A percentile compares a stretch with the other conserved stretches of the same genome.
Conservation (phyloP, 2,888 invertebrate genomes). For the Petrolisthes cinctipes region DNA sequence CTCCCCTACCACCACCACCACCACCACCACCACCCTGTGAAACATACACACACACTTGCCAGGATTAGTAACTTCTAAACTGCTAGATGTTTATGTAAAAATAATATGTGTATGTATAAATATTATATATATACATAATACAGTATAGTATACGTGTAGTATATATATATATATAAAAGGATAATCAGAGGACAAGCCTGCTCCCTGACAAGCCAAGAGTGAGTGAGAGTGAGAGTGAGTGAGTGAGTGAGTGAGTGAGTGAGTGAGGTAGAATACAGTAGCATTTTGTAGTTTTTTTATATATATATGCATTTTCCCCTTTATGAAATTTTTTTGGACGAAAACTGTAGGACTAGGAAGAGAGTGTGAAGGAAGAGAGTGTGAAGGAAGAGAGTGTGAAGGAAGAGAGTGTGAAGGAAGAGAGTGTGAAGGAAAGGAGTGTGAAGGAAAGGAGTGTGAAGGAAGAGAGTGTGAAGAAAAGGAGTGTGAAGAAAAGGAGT, state of each 20-base stretch:
- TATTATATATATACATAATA: conserved; percentile 2
- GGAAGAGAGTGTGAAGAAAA: background rate
- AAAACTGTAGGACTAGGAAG: background rate
- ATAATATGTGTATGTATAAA: background rate
- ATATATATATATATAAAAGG: background rate
- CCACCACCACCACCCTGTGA: background rate
- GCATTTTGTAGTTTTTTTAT: conserved; percentile 4
- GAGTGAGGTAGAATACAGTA: background rate
- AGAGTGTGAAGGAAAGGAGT: too few relatives aligned
- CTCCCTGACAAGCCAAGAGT: background rate
- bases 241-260: background rate
- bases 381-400: background rate
- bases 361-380: background rate
- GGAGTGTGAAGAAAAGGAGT: too few relatives aligned
- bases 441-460: background rate
- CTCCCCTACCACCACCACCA: background rate
- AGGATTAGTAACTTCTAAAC: background rate
- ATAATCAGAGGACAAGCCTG: background rate
- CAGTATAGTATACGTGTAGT: background rate
- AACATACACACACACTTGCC: background rate
- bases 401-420: too few relatives aligned
- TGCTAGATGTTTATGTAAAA: too few relatives aligned
- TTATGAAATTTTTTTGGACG: background rate
- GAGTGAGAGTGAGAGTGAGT: conserved; percentile 2
- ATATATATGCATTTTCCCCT: background rate